Base-by-base conservation (phyloP, 2,888 invertebrate species). In the Drosophila subquinaria region DNA sequence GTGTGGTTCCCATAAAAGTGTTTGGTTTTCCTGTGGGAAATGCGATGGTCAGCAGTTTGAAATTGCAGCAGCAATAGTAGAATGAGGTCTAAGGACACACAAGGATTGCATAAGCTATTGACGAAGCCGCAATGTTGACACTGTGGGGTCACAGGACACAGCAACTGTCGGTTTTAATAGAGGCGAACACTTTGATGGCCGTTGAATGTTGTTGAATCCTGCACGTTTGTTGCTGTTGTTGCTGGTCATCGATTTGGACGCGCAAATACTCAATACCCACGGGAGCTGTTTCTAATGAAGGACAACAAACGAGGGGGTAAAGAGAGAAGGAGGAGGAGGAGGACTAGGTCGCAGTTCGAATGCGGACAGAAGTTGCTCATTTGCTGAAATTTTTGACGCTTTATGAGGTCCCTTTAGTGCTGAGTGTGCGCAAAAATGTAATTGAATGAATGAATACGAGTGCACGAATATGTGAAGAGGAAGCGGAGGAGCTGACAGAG, bases 331-430 rank as follows among this genome's bases (percentile, higher is more conserved):
- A 40, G 56, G 20, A 1, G 17, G 27, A 17, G 17, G 1, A 15
- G 15, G 23, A 33, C 9, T 36, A 20, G 48, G 33, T 50, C 33
- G 47, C 5, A 43, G 56, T 5, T 13, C 40, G 53, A 40, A 40
- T 33, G 50, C 33, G 52, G 38, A 40, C 42, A 42, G 36, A 47
- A 36, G 69, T 51, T 74, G 79, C 79, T 88, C 82, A 89, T 89
- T 87, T 89, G 87, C 68, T 56, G 85, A 79, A 84, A 83, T 79
- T 84, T 87, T 87, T 87, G 89, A 87, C 87, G 89, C 89, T 87
- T 87, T 87, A 87, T 87, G 87, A 87, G 85, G 82, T 87, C 89
- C 87, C 87, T 89, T 87, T 87, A 87, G 87, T 89, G 87, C 89
- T 87, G 87, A 87, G 82, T 85, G 82, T 85, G 87, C 87, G 88